Conservation (phyloP, 2,113 vertebrate species). For the Eurystomus gularis region DNA sequence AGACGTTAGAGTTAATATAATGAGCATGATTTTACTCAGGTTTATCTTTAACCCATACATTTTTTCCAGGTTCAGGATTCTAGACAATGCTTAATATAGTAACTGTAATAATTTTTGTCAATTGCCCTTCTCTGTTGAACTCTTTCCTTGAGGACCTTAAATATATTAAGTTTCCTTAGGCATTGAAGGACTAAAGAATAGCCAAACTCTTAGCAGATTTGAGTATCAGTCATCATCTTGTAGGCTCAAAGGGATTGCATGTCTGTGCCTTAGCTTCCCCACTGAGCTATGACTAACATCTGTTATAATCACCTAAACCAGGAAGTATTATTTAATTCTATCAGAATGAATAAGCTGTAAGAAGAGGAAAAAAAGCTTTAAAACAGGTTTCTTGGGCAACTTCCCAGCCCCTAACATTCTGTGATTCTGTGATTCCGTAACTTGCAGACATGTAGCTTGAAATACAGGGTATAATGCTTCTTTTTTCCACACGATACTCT, state of each 20-base stretch:
- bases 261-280: background rate
- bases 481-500: background rate
- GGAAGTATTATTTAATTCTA: background rate
- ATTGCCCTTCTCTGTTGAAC: background rate
- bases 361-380: background rate
- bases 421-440: no score
- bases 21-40: background rate
- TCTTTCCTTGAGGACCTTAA: background rate
- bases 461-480: background rate
- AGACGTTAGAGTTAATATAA: background rate
- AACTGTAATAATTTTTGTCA: background rate
- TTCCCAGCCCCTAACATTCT: no score
- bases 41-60: background rate
- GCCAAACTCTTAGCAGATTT: background rate
- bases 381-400: background rate
- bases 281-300: background rate
- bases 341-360: background rate
- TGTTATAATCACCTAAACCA: background rate
- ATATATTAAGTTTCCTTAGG: background rate
- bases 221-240: background rate
- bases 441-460: background rate
- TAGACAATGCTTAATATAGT: background rate
- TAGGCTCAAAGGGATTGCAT: background rate
- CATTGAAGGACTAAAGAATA: background rate
- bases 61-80: background rate